Base-by-base conservation (phyloP, 2,797 vertebrate genomes). In the Arctocebus calabarensis region DNA sequence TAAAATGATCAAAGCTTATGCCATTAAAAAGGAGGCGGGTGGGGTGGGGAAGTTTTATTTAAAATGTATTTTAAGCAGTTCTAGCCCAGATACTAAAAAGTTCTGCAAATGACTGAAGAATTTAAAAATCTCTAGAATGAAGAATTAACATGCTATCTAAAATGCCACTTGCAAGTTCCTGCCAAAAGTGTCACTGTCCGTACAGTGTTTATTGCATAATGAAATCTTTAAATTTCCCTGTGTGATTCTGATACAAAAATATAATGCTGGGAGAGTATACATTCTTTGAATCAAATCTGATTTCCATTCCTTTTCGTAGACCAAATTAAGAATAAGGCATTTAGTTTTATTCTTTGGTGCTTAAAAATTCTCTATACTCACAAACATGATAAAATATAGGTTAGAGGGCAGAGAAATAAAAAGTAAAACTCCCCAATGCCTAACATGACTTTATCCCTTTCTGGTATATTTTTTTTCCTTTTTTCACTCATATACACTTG, bases 1-100 rank as follows among this genome's bases (percentile, higher is more conserved):
- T 98, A 93, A 97, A 97, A 95, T 97, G 97, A 98, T 97, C 71
- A 88, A 98, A 97, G 96, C 88, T 96, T 97, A 97, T 97, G 96
- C 97, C 97, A 96, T 96, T 96, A 55, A 95, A 97, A 98, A 90
- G 74, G 59, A 90, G 70, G 4, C 84, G 71, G 48, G 87, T 74
- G 85, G 87, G 0, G 43, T 14, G n/a, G 64, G 25, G 52, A 88
- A 94, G 68, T 62, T 96, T 97, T 85, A 94, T 96, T 96, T 96
- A 96, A 98, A 97, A 98, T 92, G 86, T 91, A 91, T 86, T 97
- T 98, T 97, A 97, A 97, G 96, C 84, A 94, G 84, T 93, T 97
- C 92, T 96, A 82, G 89, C 94, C 70, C 84, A 86, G 97, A 96
- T 92, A 96, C 94, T 97, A 96, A 96, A 96, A 96, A 94, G 59